These are phyloP conservation scores for Oopsacas minuta DNA, from an alignment of 37 sponge, comb jelly and placozoan species.

Conservation along the genomic window DNA sequence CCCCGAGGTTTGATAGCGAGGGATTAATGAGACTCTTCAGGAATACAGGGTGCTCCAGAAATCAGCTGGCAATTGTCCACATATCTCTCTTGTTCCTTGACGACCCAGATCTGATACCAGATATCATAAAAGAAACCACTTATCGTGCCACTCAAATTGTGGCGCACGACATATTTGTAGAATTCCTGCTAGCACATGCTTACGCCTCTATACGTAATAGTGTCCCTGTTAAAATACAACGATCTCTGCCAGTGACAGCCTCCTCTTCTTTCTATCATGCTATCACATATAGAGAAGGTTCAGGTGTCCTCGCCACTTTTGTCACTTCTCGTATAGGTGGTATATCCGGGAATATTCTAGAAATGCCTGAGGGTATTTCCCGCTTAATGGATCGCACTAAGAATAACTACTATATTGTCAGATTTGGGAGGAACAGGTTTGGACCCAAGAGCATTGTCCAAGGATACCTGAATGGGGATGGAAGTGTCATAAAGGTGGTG, in stretches of 20 bases:
- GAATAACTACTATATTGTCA: neutral
- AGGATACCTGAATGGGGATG: neutral
- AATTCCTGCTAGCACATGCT: neutral
- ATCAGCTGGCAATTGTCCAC: neutral
- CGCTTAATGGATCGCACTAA: neutral
- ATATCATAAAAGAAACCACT: neutral
- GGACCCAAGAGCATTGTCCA: neutral
- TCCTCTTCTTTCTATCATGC: neutral
- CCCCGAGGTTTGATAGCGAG: neutral
- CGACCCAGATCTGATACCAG: neutral
- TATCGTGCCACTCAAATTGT: neutral
- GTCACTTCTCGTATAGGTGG: neutral
- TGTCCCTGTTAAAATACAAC: neutral
- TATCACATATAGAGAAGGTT: neutral
- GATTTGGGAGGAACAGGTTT: neutral
- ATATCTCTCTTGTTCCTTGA: neutral
- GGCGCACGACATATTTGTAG: conserved; percentile 1
- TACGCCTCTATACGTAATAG: conserved; percentile 1
- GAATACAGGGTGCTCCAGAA: neutral
- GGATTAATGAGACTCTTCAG: neutral
- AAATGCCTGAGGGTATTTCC: neutral
- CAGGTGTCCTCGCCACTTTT: neutral
- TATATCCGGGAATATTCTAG: neutral
- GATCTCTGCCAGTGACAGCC: neutral
- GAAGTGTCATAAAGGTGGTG: neutral